A percentile compares a stretch with the other conserved stretches of the same genome.
phyloP scores from a whole-genome alignment of 2,888 invertebrate genomes.

The Sphinx pinastri region DNA sequence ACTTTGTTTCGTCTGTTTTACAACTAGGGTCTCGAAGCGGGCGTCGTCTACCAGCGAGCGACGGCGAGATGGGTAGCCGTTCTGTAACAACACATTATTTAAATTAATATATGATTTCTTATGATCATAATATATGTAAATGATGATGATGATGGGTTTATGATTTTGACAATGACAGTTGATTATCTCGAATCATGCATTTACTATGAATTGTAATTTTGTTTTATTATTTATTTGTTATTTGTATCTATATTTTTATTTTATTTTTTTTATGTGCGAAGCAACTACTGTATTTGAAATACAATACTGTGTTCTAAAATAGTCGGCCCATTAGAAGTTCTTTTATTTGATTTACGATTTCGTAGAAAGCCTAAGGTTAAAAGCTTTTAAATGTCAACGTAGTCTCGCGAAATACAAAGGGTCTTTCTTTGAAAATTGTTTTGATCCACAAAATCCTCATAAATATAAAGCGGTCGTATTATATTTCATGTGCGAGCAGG shows the following conservation, averaged over 20 bases:
- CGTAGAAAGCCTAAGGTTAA: slow-evolving; percentile 4
- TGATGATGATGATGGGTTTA: slow-evolving; percentile 13
- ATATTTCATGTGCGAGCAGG: slow-evolving; percentile 80
- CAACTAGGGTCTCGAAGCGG: slow-evolving; percentile 97
- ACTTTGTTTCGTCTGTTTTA: slow-evolving; percentile 96
- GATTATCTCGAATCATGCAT: slow-evolving; percentile 20
- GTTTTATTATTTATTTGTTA: background rate
- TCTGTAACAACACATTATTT: slow-evolving; percentile 85
- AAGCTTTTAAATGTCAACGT: slow-evolving; percentile 30
- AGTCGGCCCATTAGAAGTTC: background rate
- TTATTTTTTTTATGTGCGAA: too few species aligned
- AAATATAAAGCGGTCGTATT: slow-evolving; percentile 79
- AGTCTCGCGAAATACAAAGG: slow-evolving; percentile 47
- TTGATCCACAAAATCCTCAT: slow-evolving; percentile 74
- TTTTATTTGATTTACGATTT: slow-evolving; percentile 6
- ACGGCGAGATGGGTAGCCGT: slow-evolving; percentile 97
- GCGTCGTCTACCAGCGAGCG: slow-evolving; percentile 99
- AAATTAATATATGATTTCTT: slow-evolving; percentile 7
- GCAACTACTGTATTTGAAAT: too few species aligned
- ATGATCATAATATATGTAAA: background rate
- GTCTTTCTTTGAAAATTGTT: slow-evolving; percentile 55
- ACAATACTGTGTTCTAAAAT: background rate
- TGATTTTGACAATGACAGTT: slow-evolving; percentile 15
- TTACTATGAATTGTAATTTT: slow-evolving; percentile 18
- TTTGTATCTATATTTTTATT: background rate